These are phyloP conservation scores for Cyanoramphus novaezelandiae DNA, from an alignment of 2,113 vertebrate species.

Conservation along the genomic window DNA sequence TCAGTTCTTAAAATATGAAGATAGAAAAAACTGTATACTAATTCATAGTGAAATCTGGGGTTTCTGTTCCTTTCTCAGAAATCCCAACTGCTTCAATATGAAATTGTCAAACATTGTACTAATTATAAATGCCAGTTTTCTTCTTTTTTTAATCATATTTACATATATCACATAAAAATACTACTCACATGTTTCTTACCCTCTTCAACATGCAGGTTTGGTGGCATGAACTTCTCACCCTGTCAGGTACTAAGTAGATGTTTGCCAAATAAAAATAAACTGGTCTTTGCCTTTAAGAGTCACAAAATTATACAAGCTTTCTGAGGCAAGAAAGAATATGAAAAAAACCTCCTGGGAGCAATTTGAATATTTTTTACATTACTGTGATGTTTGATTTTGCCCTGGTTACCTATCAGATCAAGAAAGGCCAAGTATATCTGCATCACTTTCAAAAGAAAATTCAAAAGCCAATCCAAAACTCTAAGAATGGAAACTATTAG, in stretches of 20 bases:
- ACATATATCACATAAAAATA: not conserved
- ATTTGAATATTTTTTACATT: not conserved
- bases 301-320: not conserved
- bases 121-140: not conserved
- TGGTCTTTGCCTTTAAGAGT: not conserved
- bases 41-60: not conserved
- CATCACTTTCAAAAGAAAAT: not conserved
- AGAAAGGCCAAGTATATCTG: not conserved
- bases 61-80: not conserved
- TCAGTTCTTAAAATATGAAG: not conserved
- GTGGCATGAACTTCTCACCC: not conserved
- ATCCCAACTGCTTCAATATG: not conserved
- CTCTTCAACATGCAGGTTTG: not conserved
- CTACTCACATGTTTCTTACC: not conserved
- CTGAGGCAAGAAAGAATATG: not conserved
- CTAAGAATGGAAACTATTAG: not conserved
- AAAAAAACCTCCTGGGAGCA: not conserved
- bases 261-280: not conserved
- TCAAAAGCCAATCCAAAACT: not conserved
- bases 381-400: not conserved
- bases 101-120: not conserved
- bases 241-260: not conserved
- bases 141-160: not conserved
- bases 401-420: not conserved
- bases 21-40: not conserved